phyloP scores from a whole-genome alignment of 30 jellyfish, hydroid and myxozoan genomes.

The Phacellophora camtschatica region DNA sequence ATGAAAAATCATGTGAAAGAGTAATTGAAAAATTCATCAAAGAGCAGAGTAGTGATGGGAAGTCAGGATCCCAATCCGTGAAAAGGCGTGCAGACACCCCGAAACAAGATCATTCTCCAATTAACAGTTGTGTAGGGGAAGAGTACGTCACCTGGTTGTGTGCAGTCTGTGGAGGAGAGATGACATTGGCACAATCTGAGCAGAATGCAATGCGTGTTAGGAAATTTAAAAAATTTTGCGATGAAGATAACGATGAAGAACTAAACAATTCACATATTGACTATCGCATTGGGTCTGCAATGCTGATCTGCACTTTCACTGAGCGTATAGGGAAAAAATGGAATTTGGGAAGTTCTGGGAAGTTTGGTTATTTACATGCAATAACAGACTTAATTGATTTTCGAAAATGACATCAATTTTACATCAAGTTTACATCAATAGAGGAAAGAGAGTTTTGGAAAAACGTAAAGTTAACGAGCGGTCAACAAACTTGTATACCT shows the following conservation, averaged over 20 bases:
- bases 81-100: no score
- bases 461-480: background rate
- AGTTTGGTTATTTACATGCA: slow-evolving; percentile 25
- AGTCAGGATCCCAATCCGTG: background rate
- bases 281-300: slow-evolving; percentile 33
- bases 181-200: background rate
- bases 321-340: slow-evolving; percentile 12
- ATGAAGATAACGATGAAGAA: background rate
- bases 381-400: slow-evolving; percentile 3
- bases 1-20: background rate
- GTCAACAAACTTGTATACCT: slow-evolving; percentile 17
- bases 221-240: slow-evolving; percentile 1
- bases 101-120: no score
- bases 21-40: background rate
- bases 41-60: background rate
- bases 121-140: no score
- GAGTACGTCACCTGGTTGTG: background rate
- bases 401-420: background rate
- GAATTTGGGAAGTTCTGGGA: slow-evolving; percentile 33
- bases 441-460: background rate
- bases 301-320: slow-evolving; percentile 3
- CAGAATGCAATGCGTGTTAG: no score
- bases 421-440: slow-evolving; percentile 5
- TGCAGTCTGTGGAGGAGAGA: background rate
- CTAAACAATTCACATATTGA: background rate